These are phyloP conservation scores for Tragelaphus buxtoni DNA, from an alignment of 2,113 vertebrate genomes.

Conservation along the genomic window DNA sequence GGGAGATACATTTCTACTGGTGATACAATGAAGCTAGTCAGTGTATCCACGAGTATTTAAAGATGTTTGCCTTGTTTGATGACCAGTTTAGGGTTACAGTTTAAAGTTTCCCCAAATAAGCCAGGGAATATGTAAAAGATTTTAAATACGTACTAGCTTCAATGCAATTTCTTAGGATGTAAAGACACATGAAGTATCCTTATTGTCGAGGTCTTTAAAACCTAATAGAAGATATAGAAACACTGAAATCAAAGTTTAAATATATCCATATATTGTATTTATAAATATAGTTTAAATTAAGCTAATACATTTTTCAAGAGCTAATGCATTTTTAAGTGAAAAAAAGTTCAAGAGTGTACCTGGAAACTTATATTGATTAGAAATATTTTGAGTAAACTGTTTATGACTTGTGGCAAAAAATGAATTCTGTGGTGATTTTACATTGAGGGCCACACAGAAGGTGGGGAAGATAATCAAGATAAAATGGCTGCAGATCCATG, in stretches of 20 bases:
- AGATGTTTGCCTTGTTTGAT: background rate
- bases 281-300: background rate
- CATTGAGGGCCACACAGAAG: background rate
- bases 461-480: background rate
- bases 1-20: background rate
- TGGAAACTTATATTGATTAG: background rate
- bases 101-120: background rate
- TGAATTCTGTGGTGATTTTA: background rate
- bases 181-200: background rate
- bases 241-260: background rate
- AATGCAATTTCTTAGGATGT: background rate
- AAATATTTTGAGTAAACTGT: background rate
- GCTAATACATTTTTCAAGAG: background rate
- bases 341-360: background rate
- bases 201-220: background rate
- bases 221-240: background rate
- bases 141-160: background rate
- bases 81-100: background rate
- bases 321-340: background rate
- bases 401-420: background rate
- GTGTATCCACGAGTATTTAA: background rate
- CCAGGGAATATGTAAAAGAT: background rate
- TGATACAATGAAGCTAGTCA: background rate
- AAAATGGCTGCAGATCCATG: background rate
- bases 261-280: background rate